A percentile compares a stretch with the other conserved stretches of the same genome.
These are phyloP conservation scores for Neopipo cinnamomea DNA, from an alignment of 2,113 vertebrate genomes.

Conservation along the genomic window DNA sequence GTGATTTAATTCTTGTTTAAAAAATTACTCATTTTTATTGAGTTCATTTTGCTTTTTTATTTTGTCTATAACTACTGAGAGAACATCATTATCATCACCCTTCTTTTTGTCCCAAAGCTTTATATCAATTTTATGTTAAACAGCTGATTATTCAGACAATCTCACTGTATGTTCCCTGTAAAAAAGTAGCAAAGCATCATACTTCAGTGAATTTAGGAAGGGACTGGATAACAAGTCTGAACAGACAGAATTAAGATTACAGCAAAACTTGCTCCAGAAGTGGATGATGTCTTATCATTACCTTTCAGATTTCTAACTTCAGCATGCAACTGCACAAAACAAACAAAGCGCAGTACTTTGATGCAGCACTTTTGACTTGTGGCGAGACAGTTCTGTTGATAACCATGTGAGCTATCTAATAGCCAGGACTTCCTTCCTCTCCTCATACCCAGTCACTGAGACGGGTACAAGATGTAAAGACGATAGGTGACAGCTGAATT, in stretches of 20 bases:
- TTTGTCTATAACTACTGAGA: not conserved
- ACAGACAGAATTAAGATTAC: not conserved
- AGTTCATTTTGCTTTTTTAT: not conserved
- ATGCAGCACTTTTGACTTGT: not conserved
- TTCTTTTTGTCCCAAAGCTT: not conserved
- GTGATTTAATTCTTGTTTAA: not conserved
- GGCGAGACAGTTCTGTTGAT: not conserved
- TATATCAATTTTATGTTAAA: not conserved
- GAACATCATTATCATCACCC: not conserved
- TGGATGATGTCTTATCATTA: not conserved
- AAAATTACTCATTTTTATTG: accelerated
- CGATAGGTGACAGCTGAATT: not conserved
- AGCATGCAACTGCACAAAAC: not conserved
- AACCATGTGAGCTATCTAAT: accelerated
- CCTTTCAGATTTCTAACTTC: not conserved
- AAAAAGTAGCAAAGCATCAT: not conserved
- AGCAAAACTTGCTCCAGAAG: not conserved
- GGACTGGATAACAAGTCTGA: not conserved
- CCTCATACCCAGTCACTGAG: not conserved
- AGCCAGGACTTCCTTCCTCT: not conserved
- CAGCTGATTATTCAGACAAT: not conserved
- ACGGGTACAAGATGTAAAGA: not conserved
- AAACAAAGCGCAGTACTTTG: not conserved
- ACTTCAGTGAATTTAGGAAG: not conserved
- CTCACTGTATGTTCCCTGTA: not conserved